Conservation (phyloP, 1,140 invertebrate genomes). For the Rhyzopertha dominica region DNA sequence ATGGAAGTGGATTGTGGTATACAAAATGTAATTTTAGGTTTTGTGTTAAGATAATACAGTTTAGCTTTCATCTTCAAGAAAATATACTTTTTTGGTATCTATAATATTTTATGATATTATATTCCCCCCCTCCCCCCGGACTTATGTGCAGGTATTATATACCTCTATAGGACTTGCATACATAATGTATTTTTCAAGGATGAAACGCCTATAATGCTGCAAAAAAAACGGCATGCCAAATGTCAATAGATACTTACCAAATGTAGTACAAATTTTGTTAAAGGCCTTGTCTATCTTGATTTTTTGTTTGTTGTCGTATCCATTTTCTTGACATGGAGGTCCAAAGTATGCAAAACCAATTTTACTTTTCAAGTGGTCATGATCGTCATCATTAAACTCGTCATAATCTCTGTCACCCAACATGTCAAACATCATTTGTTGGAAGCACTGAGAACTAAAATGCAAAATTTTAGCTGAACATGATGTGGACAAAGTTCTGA, state of each 20-base stretch:
- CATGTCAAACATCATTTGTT: slow-evolving; percentile 31
- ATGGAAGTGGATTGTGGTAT: too few species aligned
- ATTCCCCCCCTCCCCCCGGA: too few species aligned
- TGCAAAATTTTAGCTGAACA: slow-evolving; percentile 5
- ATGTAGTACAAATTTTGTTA: slow-evolving; percentile 20
- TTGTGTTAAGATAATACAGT: too few species aligned
- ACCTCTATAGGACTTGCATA: too few species aligned
- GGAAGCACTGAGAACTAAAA: slow-evolving; percentile 26
- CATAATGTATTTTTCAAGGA: too few species aligned
- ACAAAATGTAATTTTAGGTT: too few species aligned
- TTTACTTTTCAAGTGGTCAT: slow-evolving; percentile 30
- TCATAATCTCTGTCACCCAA: slow-evolving; percentile 39
- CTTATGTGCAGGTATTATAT: too few species aligned
- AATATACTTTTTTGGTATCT: too few species aligned
- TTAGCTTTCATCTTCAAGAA: too few species aligned
- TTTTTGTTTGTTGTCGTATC: slow-evolving; percentile 22
- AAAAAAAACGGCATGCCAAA: too few species aligned
- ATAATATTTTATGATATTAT: too few species aligned
- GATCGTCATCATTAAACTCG: slow-evolving; percentile 30
- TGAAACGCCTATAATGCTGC: background rate
- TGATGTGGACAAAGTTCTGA: background rate
- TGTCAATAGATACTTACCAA: slow-evolving; percentile 26
- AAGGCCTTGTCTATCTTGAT: slow-evolving; percentile 22
- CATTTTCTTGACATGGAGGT: slow-evolving; percentile 20
- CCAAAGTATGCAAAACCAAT: slow-evolving; percentile 35